Conservation (phyloP, 2,888 invertebrate species). For the Meteorus colon region DNA sequence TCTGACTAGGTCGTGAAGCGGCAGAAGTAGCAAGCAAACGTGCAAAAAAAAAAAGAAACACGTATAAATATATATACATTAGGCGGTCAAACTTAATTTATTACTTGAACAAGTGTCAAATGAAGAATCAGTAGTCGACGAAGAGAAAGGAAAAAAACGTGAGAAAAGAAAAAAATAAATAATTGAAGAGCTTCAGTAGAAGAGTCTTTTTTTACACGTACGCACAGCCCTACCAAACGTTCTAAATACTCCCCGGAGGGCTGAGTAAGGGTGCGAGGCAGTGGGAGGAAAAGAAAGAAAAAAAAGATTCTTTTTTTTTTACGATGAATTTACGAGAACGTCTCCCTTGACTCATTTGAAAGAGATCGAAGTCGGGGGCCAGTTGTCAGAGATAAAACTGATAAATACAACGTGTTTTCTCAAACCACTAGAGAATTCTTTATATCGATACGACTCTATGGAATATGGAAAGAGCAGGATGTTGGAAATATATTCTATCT, state of each 20-base stretch:
- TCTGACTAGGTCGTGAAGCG: neutral
- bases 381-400: conserved; percentile 51
- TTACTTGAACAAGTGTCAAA: neutral
- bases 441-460: conserved; percentile 20
- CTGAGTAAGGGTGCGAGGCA: conserved; percentile 30
- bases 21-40: neutral
- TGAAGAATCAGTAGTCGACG: conserved; percentile 5
- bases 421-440: conserved; percentile 23
- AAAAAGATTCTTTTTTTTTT: conserved; percentile 42
- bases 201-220: neutral
- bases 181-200: neutral
- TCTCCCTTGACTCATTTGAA: conserved; percentile 47
- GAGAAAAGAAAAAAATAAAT: conserved; percentile 1
- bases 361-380: conserved; percentile 46
- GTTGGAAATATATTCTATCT: neutral
- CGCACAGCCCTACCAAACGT: neutral
- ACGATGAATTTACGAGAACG: conserved; percentile 50
- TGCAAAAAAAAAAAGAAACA: neutral
- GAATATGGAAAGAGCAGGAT: neutral
- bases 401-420: conserved; percentile 53
- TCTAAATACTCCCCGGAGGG: conserved; percentile 38
- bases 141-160: neutral
- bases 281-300: conserved; percentile 19
- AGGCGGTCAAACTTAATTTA: conserved; percentile 11
- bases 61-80: neutral